Evolutionary conservation across 2,797 vertebrate genomes (phyloP).

Genomic region (Basileuterus tristriatus): DNA sequence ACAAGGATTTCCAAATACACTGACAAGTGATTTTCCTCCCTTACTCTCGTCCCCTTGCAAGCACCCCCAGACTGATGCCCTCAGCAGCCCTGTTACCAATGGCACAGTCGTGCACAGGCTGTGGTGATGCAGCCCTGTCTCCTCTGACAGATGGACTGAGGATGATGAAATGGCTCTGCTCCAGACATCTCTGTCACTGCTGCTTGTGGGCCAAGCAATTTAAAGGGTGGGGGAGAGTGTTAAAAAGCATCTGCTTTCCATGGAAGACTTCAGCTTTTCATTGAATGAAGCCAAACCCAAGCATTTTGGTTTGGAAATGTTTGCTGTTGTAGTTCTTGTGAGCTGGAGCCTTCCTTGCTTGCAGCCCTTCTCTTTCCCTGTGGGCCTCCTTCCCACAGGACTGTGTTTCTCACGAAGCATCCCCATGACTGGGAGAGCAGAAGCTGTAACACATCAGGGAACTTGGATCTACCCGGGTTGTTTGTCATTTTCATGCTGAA

Average conservation of each 20-base stretch:
- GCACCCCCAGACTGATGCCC: not conserved
- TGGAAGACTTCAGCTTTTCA: constrained; percentile 21
- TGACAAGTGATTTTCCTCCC: not conserved
- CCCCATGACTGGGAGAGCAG: not conserved
- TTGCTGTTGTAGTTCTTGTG: not conserved
- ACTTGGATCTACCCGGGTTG: not conserved
- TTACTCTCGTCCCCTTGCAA: not conserved
- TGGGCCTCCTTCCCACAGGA: not conserved
- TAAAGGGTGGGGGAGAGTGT: constrained; percentile 18
- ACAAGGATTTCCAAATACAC: not conserved
- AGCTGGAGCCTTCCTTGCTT: not conserved
- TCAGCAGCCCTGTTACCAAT: accelerated
- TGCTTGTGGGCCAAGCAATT: constrained; percentile 33
- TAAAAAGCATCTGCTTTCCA: constrained; percentile 59
- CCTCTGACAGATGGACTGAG: constrained; percentile 39
- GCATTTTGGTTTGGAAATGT: not conserved
- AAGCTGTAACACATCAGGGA: not conserved
- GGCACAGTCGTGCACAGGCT: not conserved
- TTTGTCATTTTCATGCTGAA: not conserved
- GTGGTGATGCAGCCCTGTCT: not conserved
- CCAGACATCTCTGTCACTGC: constrained; percentile 34
- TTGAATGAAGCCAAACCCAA: constrained; percentile 23
- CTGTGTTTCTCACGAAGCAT: not conserved
- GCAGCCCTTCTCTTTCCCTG: not conserved
- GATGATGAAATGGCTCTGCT: constrained; percentile 32